Conservation (phyloP, 2,888 invertebrate species). For the Cremastinae sp. region DNA sequence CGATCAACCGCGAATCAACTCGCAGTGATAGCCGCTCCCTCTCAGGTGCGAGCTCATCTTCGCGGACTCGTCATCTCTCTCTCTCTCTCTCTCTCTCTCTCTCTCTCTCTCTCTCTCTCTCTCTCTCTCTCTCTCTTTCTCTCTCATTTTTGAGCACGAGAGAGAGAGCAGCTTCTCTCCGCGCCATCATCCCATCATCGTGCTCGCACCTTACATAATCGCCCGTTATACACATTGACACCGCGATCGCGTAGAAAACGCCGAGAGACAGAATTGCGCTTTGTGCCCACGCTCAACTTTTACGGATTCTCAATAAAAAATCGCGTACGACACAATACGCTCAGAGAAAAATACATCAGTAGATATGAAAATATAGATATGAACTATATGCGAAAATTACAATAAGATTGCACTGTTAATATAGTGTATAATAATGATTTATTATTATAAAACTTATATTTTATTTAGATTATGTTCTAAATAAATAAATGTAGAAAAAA, state of each 20-base stretch:
- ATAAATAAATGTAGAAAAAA: no score
- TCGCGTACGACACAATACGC: not conserved
- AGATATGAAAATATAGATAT: no score
- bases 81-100: conserved; percentile 28
- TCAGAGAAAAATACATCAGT: no score
- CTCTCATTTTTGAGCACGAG: conserved; percentile 44
- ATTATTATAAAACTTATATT: no score
- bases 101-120: conserved; percentile 29
- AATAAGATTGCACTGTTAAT: no score
- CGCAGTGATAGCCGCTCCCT: conserved; percentile 61
- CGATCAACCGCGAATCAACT: conserved; percentile 51
- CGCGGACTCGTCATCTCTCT: conserved; percentile 20
- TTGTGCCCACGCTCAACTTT: conserved; percentile 24
- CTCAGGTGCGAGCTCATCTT: conserved; percentile 58
- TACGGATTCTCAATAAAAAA: not conserved
- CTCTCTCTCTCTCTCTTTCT: conserved; percentile 27
- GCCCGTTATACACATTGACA: conserved; percentile 63
- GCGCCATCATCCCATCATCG: conserved; percentile 47
- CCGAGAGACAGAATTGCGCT: conserved; percentile 10
- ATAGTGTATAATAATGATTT: no score
- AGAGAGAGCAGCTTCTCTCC: conserved; percentile 59
- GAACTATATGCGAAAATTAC: no score
- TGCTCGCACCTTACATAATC: conserved; percentile 60
- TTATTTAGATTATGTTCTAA: no score
- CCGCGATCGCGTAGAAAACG: conserved; percentile 19